Evolutionary conservation across 2,113 vertebrate genomes (phyloP).

Genomic region (Bothrops jararaca): DNA sequence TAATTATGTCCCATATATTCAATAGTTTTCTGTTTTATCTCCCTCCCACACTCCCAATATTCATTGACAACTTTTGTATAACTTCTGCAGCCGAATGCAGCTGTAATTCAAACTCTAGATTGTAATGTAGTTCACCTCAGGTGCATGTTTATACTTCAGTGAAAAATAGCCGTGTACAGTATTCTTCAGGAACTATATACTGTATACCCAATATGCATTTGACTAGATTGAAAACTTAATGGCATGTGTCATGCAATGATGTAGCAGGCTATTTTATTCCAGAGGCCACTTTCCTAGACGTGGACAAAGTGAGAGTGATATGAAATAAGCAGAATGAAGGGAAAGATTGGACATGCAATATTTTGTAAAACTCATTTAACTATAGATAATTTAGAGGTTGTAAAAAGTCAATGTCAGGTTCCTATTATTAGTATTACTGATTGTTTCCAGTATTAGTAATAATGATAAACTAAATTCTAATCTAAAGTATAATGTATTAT

Average conservation of each 20-base stretch:
- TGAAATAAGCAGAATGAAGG: not conserved
- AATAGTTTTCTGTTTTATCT: not conserved
- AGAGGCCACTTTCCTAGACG: not conserved
- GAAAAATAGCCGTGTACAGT: not conserved
- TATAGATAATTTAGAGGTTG: not conserved
- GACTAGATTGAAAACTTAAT: too few species aligned
- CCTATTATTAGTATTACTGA: not conserved
- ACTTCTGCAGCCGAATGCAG: not conserved
- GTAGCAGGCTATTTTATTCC: not conserved
- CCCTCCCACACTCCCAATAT: not conserved
- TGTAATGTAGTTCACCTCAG: not conserved
- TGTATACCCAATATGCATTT: not conserved
- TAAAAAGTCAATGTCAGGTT: not conserved
- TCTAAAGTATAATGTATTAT: not conserved
- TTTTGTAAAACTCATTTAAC: slow-evolving; percentile 43
- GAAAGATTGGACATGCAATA: slow-evolving; percentile 36
- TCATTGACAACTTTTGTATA: not conserved
- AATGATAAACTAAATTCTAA: not conserved
- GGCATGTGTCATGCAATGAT: not conserved
- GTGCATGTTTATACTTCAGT: not conserved
- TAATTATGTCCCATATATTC: not conserved
- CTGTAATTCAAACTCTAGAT: not conserved
- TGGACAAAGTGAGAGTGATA: not conserved
- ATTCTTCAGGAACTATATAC: not conserved
- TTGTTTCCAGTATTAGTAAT: not conserved